Conservation (phyloP, 2,888 invertebrate genomes). For the Nomada ferruginata region DNA sequence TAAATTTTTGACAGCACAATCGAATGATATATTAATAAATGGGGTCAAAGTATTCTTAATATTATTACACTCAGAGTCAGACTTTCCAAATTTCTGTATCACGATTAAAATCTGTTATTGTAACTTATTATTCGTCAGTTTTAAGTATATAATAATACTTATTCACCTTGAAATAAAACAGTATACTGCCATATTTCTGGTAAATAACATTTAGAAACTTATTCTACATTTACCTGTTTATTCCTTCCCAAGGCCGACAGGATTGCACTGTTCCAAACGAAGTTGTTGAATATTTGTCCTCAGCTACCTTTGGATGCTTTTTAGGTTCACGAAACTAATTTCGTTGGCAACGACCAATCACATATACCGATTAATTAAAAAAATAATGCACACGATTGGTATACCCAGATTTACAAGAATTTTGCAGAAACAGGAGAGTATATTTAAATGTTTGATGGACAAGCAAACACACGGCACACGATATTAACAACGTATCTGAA, state of each 20-base stretch:
- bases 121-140: too few species aligned
- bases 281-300: not conserved
- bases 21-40: too few species aligned
- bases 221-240: constrained; percentile 22
- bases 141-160: too few species aligned
- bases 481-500: constrained; percentile 28
- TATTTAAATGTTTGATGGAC: constrained; percentile 6
- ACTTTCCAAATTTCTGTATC: too few species aligned
- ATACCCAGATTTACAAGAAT: constrained; percentile 15
- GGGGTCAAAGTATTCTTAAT: too few species aligned
- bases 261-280: not conserved
- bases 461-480: constrained; percentile 13
- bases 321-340: not conserved
- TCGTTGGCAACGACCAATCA: constrained; percentile 7
- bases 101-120: too few species aligned
- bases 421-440: constrained; percentile 16
- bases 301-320: not conserved
- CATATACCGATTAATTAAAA: not conserved
- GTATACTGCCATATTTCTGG: too few species aligned
- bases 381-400: not conserved
- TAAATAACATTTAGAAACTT: too few species aligned
- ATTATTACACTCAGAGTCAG: too few species aligned
- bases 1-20: too few species aligned
- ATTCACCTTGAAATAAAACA: too few species aligned
- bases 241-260: not conserved